Base-by-base conservation (phyloP, 1,140 invertebrate species). In the Hypothenemus hampei region DNA sequence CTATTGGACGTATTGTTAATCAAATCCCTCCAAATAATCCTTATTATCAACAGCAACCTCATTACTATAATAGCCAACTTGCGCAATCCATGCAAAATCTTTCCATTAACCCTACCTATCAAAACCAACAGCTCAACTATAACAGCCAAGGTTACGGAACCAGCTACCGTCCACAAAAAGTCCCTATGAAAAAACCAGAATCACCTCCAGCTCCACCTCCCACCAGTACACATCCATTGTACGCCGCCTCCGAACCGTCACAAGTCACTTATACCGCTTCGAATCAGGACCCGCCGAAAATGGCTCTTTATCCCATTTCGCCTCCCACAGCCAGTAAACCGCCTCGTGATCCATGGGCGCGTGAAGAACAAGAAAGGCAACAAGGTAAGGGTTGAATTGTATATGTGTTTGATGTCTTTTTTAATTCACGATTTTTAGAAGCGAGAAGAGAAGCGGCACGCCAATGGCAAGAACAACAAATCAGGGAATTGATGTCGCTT, bases 291-390 rank as follows among this genome's bases (percentile, higher is more conserved):
- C 82, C 84, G 19, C 86, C 86, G 0, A 80, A 84, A 63, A 86
- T 86, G 62, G 80, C 81, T 22, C 86, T 85, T 67, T 83, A 88
- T 73, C 79, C 77, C 8, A 57, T 75, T 3, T 50, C 65, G 60
- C 62, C 70, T 54, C 62, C 65, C 23, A 62, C 64, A 54, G 70
- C 64, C 40, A 63, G 61, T 20, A 68, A 67, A 54, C 53, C 65
- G 10, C 60, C 68, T 59, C 59, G 77, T 77, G 91, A 90, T 77
- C 89, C 89, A 1, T 93, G 90, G 91, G 87, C 91, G 62, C 75
- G 89, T 43, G 91, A 93, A 75, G 89, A 92, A 70, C 82, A 86
- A 59, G 90, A 94, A 74, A 86, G 83, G 66, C 86, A 88, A 72
- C 78, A 81, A 58, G 52, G 52, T 55, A 39, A 36, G 35, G 16